A percentile compares a stretch with the other conserved stretches of the same genome.
These are phyloP conservation scores for Tylochromis polylepis DNA, from an alignment of 2,113 vertebrate genomes.

Conservation along the genomic window DNA sequence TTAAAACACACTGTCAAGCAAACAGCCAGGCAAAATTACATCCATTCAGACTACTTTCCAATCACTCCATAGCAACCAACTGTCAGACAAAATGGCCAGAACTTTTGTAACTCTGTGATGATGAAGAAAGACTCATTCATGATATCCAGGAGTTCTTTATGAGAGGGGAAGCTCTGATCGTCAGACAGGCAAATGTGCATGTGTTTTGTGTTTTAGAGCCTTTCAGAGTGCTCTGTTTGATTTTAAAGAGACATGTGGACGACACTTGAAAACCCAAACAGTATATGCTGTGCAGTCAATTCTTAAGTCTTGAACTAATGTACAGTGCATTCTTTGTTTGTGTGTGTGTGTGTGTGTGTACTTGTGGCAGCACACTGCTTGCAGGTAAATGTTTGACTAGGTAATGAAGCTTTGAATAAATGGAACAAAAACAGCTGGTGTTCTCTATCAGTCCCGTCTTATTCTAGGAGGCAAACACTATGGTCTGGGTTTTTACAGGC, in stretches of 20 bases:
- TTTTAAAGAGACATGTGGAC: conserved; percentile 26
- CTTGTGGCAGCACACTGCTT: conserved; percentile 18
- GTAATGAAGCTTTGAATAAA: conserved; percentile 67
- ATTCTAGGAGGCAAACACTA: conserved; percentile 21
- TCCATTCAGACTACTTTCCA: neutral
- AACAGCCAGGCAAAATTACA: conserved; percentile 49
- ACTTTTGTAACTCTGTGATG: neutral
- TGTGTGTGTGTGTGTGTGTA: neutral
- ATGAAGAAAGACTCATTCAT: neutral
- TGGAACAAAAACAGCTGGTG: conserved; percentile 33
- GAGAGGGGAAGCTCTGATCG: neutral
- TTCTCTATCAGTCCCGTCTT: conserved; percentile 30
- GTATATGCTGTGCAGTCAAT: neutral
- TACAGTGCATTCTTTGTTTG: conserved; percentile 15
- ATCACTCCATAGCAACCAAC: conserved; percentile 56
- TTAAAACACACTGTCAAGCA: conserved; percentile 46
- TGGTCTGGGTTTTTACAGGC: neutral
- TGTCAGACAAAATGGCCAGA: neutral
- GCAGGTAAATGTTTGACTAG: conserved; percentile 75
- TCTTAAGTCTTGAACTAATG: conserved; percentile 13
- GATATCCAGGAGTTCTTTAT: neutral
- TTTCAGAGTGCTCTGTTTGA: neutral
- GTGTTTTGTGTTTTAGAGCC: conserved; percentile 35
- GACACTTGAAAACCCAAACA: conserved; percentile 30
- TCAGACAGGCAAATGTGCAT: conserved; percentile 27